phyloP scores from a whole-genome alignment of 2,888 invertebrate genomes.

The Patella pellucida region DNA sequence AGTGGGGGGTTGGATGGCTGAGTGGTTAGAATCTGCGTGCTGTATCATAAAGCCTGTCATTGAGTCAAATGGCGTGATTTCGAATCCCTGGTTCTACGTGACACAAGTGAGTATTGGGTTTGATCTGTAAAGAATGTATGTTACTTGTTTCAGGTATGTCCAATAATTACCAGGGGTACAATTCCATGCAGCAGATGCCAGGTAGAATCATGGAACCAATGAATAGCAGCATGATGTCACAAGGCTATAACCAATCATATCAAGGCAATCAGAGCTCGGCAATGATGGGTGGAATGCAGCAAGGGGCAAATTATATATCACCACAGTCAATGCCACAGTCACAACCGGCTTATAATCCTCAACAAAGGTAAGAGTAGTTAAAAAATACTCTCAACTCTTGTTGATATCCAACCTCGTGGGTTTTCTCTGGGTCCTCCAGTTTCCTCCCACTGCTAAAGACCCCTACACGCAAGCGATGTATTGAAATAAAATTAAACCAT shows the following conservation, averaged over 20 bases:
- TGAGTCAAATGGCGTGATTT: too few relatives aligned
- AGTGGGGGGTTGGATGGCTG: too few relatives aligned
- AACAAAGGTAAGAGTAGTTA: conserved; percentile 42
- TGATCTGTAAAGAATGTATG: too few relatives aligned
- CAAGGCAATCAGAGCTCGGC: conserved; percentile 46
- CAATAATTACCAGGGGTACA: conserved; percentile 45
- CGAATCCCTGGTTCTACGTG: too few relatives aligned
- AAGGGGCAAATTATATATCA: conserved; percentile 52
- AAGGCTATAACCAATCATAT: conserved; percentile 56
- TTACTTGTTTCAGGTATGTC: conserved; percentile 24
- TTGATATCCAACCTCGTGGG: too few relatives aligned
- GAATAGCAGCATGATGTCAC: conserved; percentile 50
- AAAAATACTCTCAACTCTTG: neutral
- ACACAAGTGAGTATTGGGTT: too few relatives aligned
- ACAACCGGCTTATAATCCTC: conserved; percentile 47
- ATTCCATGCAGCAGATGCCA: conserved; percentile 42
- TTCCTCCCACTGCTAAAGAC: too few relatives aligned
- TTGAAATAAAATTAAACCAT: too few relatives aligned
- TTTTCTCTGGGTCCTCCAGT: too few relatives aligned
- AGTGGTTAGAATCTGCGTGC: too few relatives aligned
- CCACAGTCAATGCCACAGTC: conserved; percentile 40
- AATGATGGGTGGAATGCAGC: conserved; percentile 53
- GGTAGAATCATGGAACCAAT: conserved; percentile 49
- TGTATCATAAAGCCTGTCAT: too few relatives aligned
- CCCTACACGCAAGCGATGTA: too few relatives aligned